Conservation (phyloP, 2,888 invertebrate genomes). For the Hedychridium roseum region DNA sequence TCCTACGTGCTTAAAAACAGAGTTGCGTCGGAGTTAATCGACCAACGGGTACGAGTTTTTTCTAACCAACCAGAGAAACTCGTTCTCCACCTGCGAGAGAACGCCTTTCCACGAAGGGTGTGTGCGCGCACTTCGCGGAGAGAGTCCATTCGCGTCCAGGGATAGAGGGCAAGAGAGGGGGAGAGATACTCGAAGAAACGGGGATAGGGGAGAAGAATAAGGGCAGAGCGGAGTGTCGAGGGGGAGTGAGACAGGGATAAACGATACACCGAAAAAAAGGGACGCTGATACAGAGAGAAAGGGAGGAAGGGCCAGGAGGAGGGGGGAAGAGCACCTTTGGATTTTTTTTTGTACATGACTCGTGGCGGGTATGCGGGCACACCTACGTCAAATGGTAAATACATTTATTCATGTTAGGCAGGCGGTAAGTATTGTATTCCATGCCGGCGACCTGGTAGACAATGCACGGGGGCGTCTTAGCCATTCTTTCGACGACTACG, state of each 20-base stretch:
- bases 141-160: constrained; percentile 13
- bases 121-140: no score
- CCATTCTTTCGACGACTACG: constrained; percentile 35
- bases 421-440: constrained; percentile 60
- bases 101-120: constrained; percentile 27
- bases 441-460: constrained; percentile 51
- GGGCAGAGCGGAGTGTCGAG: no score
- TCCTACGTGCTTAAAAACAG: no score
- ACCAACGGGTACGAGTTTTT: no score
- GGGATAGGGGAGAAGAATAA: no score
- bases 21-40: no score
- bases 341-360: constrained; percentile 37
- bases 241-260: no score
- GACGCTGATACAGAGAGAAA: constrained; percentile 1
- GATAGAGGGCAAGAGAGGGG: no score
- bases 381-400: constrained; percentile 59
- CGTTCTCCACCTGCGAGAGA: constrained; percentile 34
- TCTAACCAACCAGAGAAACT: constrained; percentile 31
- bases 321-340: constrained; percentile 3
- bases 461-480: constrained; percentile 60
- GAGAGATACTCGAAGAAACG: no score
- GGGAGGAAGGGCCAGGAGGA: no score
- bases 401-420: constrained; percentile 61
- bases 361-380: constrained; percentile 45
- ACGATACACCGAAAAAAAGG: no score